Evolutionary conservation across 2,888 invertebrate species (phyloP).

Genomic region (Osmoderma eremita): DNA sequence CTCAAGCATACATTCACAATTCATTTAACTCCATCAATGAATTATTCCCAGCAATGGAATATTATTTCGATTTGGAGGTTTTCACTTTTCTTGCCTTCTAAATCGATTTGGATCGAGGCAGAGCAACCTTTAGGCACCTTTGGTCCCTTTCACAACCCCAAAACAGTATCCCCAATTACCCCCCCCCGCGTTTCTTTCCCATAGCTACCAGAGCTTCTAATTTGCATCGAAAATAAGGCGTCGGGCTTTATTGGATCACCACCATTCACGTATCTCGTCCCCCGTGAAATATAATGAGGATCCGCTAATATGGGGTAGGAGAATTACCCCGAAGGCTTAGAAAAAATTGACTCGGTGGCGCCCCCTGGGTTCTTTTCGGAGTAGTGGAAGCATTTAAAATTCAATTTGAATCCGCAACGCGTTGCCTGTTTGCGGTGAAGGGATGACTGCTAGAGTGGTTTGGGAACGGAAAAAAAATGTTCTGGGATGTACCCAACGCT

Average conservation of each 20-base stretch:
- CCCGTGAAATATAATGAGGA: conserved; percentile 27
- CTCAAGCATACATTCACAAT: neutral
- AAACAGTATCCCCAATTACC: neutral
- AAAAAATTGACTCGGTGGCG: too few species aligned
- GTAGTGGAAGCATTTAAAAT: conserved; percentile 20
- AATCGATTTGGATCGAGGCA: too few species aligned
- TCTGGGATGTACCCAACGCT: neutral
- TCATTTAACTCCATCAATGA: too few species aligned
- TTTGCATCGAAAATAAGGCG: conserved; percentile 26
- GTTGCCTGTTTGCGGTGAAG: conserved; percentile 5
- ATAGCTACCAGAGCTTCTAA: conserved; percentile 6
- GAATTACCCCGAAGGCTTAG: conserved; percentile 11
- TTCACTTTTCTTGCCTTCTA: too few species aligned
- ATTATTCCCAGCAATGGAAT: too few species aligned
- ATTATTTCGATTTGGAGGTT: too few species aligned
- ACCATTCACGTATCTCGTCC: neutral
- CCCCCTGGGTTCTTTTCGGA: too few species aligned
- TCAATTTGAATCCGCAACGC: conserved; percentile 25
- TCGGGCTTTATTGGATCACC: conserved; percentile 25
- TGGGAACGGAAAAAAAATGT: too few species aligned
- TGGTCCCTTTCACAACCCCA: too few species aligned
- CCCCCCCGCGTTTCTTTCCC: neutral
- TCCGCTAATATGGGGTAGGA: conserved; percentile 22
- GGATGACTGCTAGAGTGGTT: neutral
- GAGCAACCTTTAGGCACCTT: too few species aligned